phyloP scores from a whole-genome alignment of 1,140 invertebrate genomes.

The Drosophila chauvacae region DNA sequence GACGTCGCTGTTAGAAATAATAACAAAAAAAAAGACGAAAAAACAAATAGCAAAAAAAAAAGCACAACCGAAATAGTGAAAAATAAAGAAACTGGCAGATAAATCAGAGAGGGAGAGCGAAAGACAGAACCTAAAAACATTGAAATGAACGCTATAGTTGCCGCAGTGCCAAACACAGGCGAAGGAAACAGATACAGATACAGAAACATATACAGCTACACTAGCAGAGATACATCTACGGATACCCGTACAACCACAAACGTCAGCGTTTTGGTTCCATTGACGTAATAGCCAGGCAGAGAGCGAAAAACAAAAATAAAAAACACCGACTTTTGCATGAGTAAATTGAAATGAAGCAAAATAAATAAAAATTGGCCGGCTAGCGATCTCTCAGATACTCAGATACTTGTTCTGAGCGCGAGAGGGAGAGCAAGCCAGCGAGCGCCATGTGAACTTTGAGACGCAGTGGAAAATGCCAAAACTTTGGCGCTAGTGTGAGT shows the following conservation, averaged over 20 bases:
- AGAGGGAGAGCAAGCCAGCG: constrained; percentile 31
- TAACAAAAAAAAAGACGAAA: constrained; percentile 33
- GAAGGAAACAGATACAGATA: constrained; percentile 29
- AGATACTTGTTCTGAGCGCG: constrained; percentile 16
- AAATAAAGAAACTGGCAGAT: constrained; percentile 64
- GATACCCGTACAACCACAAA: constrained; percentile 49
- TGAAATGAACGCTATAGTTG: constrained; percentile 73
- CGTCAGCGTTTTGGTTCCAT: constrained; percentile 71
- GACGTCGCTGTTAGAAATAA: constrained; percentile 68
- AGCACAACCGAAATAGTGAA: constrained; percentile 41
- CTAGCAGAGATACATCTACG: constrained; percentile 17
- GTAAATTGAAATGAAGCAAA: constrained; percentile 77
- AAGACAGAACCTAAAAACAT: constrained; percentile 73
- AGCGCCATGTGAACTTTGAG: constrained; percentile 74
- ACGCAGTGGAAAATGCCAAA: constrained; percentile 79
- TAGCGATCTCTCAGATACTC: constrained; percentile 52
- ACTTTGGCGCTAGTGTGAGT: constrained; percentile 30
- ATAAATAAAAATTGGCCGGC: constrained; percentile 71
- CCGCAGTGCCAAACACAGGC: constrained; percentile 58
- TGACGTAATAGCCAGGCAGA: constrained; percentile 73
- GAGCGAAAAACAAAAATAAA: constrained; percentile 14
- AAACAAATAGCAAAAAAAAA: constrained; percentile 15
- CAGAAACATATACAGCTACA: constrained; percentile 39
- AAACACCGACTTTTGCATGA: constrained; percentile 43
- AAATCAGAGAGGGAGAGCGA: constrained; percentile 59